phyloP scores from a whole-genome alignment of 2,113 vertebrate genomes.

The Upupa epops region DNA sequence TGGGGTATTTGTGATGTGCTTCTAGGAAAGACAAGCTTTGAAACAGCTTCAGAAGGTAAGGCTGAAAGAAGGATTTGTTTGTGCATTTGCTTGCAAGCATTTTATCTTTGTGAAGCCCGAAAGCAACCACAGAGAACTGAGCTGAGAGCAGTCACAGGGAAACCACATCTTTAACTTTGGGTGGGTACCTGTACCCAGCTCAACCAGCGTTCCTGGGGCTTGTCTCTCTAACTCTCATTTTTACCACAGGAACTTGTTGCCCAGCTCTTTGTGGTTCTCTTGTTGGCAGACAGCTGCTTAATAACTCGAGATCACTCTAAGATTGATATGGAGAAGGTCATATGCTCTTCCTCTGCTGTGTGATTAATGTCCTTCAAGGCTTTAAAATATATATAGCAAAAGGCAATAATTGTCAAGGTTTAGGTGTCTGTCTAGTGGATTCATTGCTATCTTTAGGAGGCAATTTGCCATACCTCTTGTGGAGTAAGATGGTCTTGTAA shows the following conservation, averaged over 20 bases:
- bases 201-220: not conserved
- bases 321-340: constrained; percentile 62
- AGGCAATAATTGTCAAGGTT: constrained; percentile 69
- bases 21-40: not conserved
- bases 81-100: not conserved
- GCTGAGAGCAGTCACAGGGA: not conserved
- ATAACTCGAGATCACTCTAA: not conserved
- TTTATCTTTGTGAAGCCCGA: not conserved
- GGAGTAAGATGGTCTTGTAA: constrained; percentile 50
- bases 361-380: constrained; percentile 62
- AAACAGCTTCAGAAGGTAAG: not conserved
- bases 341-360: constrained; percentile 50
- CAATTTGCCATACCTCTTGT: constrained; percentile 48
- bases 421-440: constrained; percentile 62
- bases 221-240: not conserved
- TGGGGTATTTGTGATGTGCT: not conserved
- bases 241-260: not conserved
- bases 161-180: not conserved
- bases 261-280: not conserved
- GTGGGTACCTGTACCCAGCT: not conserved
- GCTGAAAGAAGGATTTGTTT: not conserved
- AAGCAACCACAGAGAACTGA: not conserved
- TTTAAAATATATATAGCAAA: constrained; percentile 44
- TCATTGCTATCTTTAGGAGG: constrained; percentile 67
- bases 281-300: constrained; percentile 17